A percentile compares a stretch with the other conserved stretches of the same genome.
These are phyloP conservation scores for Sclerodermus sp. DNA, from an alignment of 2,888 invertebrate genomes.

Conservation along the genomic window DNA sequence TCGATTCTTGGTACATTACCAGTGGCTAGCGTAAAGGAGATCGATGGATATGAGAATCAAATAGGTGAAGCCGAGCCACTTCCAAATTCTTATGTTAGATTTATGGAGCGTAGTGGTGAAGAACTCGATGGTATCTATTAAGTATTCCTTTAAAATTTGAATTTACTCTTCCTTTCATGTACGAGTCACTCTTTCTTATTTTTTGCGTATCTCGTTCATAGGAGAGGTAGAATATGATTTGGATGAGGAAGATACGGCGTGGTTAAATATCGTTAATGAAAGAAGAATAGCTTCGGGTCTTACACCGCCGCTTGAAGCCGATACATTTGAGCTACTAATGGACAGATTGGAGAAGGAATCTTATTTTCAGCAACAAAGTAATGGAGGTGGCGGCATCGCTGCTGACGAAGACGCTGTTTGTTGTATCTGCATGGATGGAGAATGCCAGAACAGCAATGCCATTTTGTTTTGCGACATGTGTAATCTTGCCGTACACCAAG, in stretches of 20 bases:
- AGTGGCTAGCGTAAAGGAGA: constrained; percentile 47
- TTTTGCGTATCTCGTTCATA: too few relatives aligned
- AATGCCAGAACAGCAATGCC: constrained; percentile 97
- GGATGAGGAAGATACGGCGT: constrained; percentile 96
- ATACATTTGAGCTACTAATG: constrained; percentile 93
- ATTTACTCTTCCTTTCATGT: too few relatives aligned
- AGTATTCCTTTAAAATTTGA: constrained; percentile 2
- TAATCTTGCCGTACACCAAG: constrained; percentile 98
- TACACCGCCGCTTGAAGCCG: constrained; percentile 74
- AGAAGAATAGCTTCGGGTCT: constrained; percentile 73
- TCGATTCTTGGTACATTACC: constrained; percentile 46
- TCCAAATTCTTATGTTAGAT: constrained; percentile 88
- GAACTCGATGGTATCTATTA: constrained; percentile 81
- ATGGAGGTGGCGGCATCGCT: constrained; percentile 69
- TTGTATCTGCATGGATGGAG: constrained; percentile 98
- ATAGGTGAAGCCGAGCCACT: constrained; percentile 75
- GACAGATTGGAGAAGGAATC: constrained; percentile 97
- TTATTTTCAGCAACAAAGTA: constrained; percentile 81
- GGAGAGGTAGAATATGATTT: constrained; percentile 88
- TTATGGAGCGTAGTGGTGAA: constrained; percentile 92
- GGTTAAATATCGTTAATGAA: constrained; percentile 89
- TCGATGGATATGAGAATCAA: constrained; percentile 50
- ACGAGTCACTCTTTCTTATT: too few relatives aligned
- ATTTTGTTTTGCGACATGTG: constrained; percentile 99
- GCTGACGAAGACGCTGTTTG: constrained; percentile 98